Evolutionary conservation across 2,888 invertebrate genomes (phyloP).

Genomic region (Stomorhina lunata): DNA sequence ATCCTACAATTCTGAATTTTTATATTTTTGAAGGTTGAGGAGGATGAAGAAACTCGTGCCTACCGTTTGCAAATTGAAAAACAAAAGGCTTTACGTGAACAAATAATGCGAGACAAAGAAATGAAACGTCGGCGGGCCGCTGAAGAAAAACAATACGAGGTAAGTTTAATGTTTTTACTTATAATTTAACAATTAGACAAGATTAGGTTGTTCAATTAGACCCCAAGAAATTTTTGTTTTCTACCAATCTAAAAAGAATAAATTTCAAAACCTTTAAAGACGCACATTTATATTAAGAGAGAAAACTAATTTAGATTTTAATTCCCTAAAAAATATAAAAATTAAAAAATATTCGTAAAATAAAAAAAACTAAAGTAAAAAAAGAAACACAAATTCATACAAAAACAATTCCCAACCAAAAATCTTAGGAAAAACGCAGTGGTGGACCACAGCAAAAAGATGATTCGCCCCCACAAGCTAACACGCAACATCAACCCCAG

Average conservation of each 20-base stretch:
- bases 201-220: neutral
- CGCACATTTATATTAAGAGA: neutral
- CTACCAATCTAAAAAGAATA: neutral
- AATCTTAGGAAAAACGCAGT: slow-evolving; percentile 62
- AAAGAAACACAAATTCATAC: slow-evolving; percentile 68
- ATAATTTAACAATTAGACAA: neutral
- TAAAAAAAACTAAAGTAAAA: slow-evolving; percentile 28
- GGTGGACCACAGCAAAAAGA: slow-evolving; percentile 56
- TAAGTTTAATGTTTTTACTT: slow-evolving; percentile 68
- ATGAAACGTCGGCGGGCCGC: slow-evolving; percentile 80
- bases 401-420: slow-evolving; percentile 71
- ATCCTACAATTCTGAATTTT: too few relatives aligned
- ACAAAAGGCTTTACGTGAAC: slow-evolving; percentile 80
- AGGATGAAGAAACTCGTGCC: slow-evolving; percentile 81
- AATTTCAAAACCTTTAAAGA: neutral
- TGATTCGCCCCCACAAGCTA: slow-evolving; percentile 61
- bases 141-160: slow-evolving; percentile 78
- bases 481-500: slow-evolving; percentile 59
- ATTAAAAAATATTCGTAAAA: slow-evolving; percentile 23
- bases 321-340: slow-evolving; percentile 38
- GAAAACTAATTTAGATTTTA: slow-evolving; percentile 59
- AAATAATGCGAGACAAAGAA: slow-evolving; percentile 80
- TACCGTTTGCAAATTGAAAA: slow-evolving; percentile 81
- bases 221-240: neutral
- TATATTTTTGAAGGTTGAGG: slow-evolving; percentile 78